Evolutionary conservation across 2,888 invertebrate species (phyloP), one percentile per base, ranked within the genome.

Genomic region (Drosophila kuntzei): DNA sequence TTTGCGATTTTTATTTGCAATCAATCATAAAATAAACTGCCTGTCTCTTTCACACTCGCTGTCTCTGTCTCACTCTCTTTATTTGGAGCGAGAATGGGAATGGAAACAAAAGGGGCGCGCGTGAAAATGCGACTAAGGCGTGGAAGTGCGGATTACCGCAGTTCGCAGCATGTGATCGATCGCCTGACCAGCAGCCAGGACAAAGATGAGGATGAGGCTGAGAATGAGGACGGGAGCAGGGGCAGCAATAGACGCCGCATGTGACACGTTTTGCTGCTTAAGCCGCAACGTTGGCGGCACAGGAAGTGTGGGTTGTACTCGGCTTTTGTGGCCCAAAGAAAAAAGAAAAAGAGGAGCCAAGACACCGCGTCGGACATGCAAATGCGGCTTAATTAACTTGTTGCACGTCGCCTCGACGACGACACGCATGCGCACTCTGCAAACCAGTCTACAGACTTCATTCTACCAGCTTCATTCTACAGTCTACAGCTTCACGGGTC

Each of bases 371-470:
- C 50, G 37, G 76, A 90, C 91, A 90, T 91, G 90, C 91, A 91
- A 90, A 91, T 90, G 82, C 83, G 89, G 73, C 90, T 90, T 90
- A 90, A 90, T 90, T 90, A 90, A 90, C 90, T 90, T 90, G 90
- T 90, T 90, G 90, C 90, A 90, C 85, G 85, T 90, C 89, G 77
- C 87, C 76, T 71, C 66, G 11, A 20, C 57, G 41, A 62, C 82
- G 64, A 84, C 87, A 87, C 85, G 87, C 82, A 87, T 80, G 85
- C 87, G 87, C 87, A 87, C 67, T 73, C 63, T 46, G 37, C 34
- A 27, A 47, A 50, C 59, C n/a, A 44, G 25, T 44, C 29, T 16
- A 36, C 51, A 39, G 16, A 4, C 53, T n/a, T 1, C 25, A 51
- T 34, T 2, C 41, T 20, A 2, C 1, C 12, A 25, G 25, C 25